Evolutionary conservation across 1,140 invertebrate species (phyloP).

Genomic region (Meloidogyne hapla): DNA sequence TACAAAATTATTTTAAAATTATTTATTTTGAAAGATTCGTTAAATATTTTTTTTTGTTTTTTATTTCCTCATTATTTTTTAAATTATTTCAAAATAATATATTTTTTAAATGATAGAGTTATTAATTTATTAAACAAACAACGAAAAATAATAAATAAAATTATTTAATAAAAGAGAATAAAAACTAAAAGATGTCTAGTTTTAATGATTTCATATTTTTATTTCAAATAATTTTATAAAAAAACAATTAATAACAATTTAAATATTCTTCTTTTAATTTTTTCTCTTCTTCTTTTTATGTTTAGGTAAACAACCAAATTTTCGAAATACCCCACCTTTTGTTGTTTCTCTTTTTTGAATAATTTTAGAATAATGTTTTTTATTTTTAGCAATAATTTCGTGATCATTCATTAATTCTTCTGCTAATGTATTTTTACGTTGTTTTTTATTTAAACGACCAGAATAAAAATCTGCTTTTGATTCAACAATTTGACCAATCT

Average conservation of each 20-base stretch:
- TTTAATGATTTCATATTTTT: too few species aligned
- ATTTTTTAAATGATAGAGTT: too few species aligned
- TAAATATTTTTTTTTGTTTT: too few species aligned
- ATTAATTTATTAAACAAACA: too few species aligned
- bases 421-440: slow-evolving; percentile 82
- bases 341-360: slow-evolving; percentile 27
- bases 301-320: neutral
- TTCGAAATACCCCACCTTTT: slow-evolving; percentile 10
- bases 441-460: slow-evolving; percentile 76
- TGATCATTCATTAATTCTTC: slow-evolving; percentile 87
- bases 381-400: slow-evolving; percentile 70
- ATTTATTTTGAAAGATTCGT: too few species aligned
- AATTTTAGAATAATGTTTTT: slow-evolving; percentile 33
- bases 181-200: too few species aligned
- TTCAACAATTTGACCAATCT: slow-evolving; percentile 70
- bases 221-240: neutral
- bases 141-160: too few species aligned
- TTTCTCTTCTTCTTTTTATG: neutral
- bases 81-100: too few species aligned
- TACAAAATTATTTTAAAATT: neutral
- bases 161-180: too few species aligned
- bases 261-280: too few species aligned
- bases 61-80: too few species aligned
- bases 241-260: neutral
- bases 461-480: slow-evolving; percentile 70